A percentile compares a stretch with the other conserved stretches of the same genome.
Evolutionary conservation across 2,888 invertebrate species (phyloP).

Genomic region (Synanthedon myopaeformis): DNA sequence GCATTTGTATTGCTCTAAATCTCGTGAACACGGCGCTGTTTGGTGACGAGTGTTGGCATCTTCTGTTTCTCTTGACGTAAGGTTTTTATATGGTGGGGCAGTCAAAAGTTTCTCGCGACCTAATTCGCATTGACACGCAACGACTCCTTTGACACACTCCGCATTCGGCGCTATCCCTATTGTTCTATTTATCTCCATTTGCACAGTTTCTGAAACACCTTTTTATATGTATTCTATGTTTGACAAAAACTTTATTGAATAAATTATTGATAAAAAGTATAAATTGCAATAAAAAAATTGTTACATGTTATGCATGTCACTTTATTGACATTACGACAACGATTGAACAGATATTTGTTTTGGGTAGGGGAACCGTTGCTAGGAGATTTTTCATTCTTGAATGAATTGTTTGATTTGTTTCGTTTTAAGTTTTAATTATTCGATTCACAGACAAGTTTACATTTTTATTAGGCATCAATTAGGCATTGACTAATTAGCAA

Average conservation of each 20-base stretch:
- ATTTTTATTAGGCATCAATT: no score
- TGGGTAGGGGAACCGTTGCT: constrained; percentile 6
- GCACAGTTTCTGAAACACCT: neutral
- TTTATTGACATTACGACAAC: neutral
- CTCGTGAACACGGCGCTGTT: constrained; percentile 48
- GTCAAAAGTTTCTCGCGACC: constrained; percentile 58
- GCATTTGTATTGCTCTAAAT: constrained; percentile 42
- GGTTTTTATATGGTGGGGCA: constrained; percentile 46
- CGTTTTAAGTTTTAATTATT: no score
- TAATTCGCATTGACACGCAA: constrained; percentile 52
- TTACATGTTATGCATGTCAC: neutral
- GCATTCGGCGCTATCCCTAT: constrained; percentile 34
- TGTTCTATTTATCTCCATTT: neutral
- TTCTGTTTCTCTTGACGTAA: constrained; percentile 22
- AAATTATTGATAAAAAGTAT: neutral
- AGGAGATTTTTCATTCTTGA: constrained; percentile 1
- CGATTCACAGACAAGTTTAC: no score
- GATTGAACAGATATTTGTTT: constrained; percentile 3
- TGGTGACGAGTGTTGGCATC: constrained; percentile 33
- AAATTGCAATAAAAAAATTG: neutral
- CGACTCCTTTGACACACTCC: constrained; percentile 30
- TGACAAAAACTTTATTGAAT: neutral
- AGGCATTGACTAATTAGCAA: no score
- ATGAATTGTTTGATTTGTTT: no score
- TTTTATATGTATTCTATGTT: no score